Percentiles rank a stretch among this genome's conserved stretches.
phyloP scores from a whole-genome alignment of 2,797 vertebrate species.

The Sebastes minor region DNA sequence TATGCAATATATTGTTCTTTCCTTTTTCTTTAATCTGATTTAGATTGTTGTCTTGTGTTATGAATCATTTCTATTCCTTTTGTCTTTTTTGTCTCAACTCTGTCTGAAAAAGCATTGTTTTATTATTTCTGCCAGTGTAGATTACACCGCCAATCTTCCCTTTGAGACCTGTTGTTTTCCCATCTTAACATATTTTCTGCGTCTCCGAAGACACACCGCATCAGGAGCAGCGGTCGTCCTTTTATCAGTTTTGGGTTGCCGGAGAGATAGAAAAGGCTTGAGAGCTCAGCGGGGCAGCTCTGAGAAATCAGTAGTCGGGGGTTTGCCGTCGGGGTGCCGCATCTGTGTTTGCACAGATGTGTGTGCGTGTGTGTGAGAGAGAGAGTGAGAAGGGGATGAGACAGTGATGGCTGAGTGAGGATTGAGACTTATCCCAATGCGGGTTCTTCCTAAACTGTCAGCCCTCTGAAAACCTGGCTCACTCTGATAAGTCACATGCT shows the following conservation, averaged over 20 bases:
- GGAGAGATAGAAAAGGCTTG: conserved; percentile 21
- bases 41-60: not conserved
- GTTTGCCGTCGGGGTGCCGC: conserved; percentile 25
- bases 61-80: not conserved
- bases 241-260: conserved; percentile 32
- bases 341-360: conserved; percentile 52
- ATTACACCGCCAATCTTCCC: conserved; percentile 7
- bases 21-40: not conserved
- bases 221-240: conserved; percentile 16
- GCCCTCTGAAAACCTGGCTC: conserved; percentile 61
- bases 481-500: conserved; percentile 69
- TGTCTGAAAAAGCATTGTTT: conserved; percentile 4
- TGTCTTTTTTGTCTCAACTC: not conserved
- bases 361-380: not conserved
- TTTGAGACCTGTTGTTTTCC: conserved; percentile 28
- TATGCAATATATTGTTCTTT: not conserved
- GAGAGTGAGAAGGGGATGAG: conserved; percentile 29
- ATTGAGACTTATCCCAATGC: conserved; percentile 66
- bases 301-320: conserved; percentile 37
- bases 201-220: conserved; percentile 36
- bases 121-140: conserved; percentile 15
- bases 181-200: conserved; percentile 11
- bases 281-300: conserved; percentile 40
- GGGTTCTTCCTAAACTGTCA: conserved; percentile 65
- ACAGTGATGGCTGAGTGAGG: conserved; percentile 52